Evolutionary conservation across 2,888 invertebrate species (phyloP).

Genomic region (Marronus borbonicus): DNA sequence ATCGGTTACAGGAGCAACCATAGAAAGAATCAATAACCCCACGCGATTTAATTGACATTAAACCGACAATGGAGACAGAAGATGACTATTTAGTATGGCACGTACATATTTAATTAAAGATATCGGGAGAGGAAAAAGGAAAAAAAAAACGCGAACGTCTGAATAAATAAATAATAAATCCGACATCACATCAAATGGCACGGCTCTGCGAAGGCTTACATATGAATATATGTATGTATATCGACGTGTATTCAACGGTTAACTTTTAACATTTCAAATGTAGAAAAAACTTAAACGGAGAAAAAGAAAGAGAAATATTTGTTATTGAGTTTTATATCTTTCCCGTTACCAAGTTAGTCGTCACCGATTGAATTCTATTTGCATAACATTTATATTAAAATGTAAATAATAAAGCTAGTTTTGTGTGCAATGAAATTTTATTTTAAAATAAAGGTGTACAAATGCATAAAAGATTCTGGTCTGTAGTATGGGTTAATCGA

Average conservation of each 20-base stretch:
- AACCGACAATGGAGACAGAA: neutral
- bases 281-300: neutral
- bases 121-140: neutral
- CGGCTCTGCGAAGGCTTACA: neutral
- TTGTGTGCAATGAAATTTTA: neutral
- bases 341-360: neutral
- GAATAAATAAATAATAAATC: neutral
- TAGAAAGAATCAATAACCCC: slow-evolving; percentile 4
- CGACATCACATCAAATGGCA: neutral
- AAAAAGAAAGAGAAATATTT: neutral
- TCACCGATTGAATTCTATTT: slow-evolving; percentile 9
- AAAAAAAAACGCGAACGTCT: neutral
- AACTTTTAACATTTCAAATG: neutral
- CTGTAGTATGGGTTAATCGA: no score
- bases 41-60: slow-evolving; percentile 5
- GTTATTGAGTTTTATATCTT: neutral
- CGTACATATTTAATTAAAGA: neutral
- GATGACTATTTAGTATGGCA: neutral
- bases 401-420: slow-evolving; percentile 2
- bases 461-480: no score
- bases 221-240: neutral
- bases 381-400: neutral
- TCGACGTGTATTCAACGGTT: neutral
- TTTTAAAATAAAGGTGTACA: no score
- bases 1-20: neutral